Evolutionary conservation across 2,113 vertebrate species (phyloP).

Genomic region (Dicrurus megarhynchus): DNA sequence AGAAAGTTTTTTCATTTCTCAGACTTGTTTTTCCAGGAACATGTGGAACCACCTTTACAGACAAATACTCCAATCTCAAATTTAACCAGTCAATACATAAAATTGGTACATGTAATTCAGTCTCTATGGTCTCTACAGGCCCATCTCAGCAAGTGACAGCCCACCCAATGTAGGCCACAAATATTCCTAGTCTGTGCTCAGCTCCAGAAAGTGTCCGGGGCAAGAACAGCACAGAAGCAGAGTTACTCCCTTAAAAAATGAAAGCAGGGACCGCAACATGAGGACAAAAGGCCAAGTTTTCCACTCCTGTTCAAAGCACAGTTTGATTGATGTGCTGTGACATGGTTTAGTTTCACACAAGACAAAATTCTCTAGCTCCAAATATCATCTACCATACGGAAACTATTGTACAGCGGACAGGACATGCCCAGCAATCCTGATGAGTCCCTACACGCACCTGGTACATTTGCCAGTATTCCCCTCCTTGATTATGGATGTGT

Average conservation of each 20-base stretch:
- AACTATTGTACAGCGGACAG: not conserved
- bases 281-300: not conserved
- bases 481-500: not conserved
- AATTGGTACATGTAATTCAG: not conserved
- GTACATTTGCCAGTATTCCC: not conserved
- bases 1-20: not conserved
- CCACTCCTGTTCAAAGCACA: not conserved
- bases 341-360: not conserved
- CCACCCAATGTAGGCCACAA: not conserved
- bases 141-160: not conserved
- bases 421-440: not conserved
- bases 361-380: not conserved
- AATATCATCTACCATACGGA: not conserved
- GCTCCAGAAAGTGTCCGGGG: not conserved
- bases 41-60: not conserved
- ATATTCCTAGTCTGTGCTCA: not conserved
- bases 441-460: not conserved
- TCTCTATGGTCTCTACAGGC: not conserved
- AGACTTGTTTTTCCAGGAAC: not conserved
- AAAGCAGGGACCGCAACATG: not conserved
- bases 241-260: not conserved
- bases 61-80: not conserved
- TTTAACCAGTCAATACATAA: not conserved
- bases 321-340: not conserved
- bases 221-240: not conserved